Conservation (phyloP, 2,888 invertebrate species). For the Sturmia bella region DNA sequence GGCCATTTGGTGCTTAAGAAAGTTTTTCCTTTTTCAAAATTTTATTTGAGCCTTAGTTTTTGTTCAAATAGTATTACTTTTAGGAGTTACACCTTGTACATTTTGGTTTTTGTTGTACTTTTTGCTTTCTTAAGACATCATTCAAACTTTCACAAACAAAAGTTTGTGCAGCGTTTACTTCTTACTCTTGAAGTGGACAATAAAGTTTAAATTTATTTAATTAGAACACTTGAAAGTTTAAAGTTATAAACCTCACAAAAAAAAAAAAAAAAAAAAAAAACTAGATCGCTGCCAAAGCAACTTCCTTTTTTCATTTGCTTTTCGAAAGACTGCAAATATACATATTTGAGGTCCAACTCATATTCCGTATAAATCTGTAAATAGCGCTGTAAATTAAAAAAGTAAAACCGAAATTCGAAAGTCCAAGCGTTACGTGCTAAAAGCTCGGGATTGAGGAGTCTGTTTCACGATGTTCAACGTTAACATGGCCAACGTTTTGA, state of each 20-base stretch:
- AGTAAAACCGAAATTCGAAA: too few species aligned
- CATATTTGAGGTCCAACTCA: too few species aligned
- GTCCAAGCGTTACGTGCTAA: too few species aligned
- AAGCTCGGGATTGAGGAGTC: too few species aligned
- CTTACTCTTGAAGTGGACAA: slow-evolving; percentile 57
- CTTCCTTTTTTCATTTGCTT: too few species aligned
- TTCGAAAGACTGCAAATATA: too few species aligned
- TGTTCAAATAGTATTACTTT: slow-evolving; percentile 10
- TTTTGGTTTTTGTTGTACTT: slow-evolving; percentile 7
- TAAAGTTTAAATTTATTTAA: slow-evolving; percentile 59
- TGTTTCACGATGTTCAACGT: too few species aligned
- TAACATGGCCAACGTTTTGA: too few species aligned
- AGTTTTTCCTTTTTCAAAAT: slow-evolving; percentile 32
- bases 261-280: slow-evolving; percentile 1
- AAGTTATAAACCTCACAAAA: background rate
- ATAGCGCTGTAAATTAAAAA: too few species aligned
- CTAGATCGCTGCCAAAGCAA: too few species aligned
- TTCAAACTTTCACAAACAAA: slow-evolving; percentile 64
- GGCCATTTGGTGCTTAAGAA: slow-evolving; percentile 44
- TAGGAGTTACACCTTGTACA: slow-evolving; percentile 31
- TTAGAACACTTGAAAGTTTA: slow-evolving; percentile 52
- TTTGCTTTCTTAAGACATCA: slow-evolving; percentile 41
- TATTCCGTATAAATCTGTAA: too few species aligned
- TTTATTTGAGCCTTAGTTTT: slow-evolving; percentile 41
- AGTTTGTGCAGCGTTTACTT: slow-evolving; percentile 41